Evolutionary conservation across 2,888 invertebrate genomes (phyloP).

Genomic region (Eristalis intricaria): DNA sequence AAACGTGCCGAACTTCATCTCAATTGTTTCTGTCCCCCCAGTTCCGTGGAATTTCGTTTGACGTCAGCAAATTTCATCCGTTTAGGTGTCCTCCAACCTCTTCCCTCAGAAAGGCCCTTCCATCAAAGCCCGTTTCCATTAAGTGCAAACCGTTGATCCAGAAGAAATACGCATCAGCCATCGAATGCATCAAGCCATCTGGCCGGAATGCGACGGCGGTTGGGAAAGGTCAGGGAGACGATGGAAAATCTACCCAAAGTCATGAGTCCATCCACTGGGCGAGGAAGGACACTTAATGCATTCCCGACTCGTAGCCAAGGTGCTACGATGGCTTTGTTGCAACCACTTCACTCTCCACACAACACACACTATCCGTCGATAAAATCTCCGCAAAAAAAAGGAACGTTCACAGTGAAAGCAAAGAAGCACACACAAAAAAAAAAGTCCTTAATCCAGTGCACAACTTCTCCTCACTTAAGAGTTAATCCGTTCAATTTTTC

Average conservation of each 20-base stretch:
- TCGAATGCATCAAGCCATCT: not conserved
- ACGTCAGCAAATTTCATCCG: not conserved
- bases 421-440: not conserved
- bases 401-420: not conserved
- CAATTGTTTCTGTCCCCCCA: not conserved
- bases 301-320: not conserved
- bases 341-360: not conserved
- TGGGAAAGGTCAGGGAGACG: not conserved
- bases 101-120: not conserved
- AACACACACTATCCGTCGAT: not conserved
- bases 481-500: constrained; percentile 41
- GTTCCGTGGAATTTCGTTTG: not conserved
- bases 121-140: not conserved
- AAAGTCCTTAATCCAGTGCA: not conserved
- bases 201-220: not conserved
- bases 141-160: not conserved
- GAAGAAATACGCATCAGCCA: not conserved
- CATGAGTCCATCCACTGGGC: not conserved
- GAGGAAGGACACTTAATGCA: not conserved
- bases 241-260: not conserved
- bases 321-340: not conserved
- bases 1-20: not conserved
- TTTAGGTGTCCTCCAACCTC: not conserved
- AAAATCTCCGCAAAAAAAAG: not conserved
- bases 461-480: not conserved